Base-by-base conservation (phyloP, 2,888 invertebrate genomes). In the Petrophora chlorosata region DNA sequence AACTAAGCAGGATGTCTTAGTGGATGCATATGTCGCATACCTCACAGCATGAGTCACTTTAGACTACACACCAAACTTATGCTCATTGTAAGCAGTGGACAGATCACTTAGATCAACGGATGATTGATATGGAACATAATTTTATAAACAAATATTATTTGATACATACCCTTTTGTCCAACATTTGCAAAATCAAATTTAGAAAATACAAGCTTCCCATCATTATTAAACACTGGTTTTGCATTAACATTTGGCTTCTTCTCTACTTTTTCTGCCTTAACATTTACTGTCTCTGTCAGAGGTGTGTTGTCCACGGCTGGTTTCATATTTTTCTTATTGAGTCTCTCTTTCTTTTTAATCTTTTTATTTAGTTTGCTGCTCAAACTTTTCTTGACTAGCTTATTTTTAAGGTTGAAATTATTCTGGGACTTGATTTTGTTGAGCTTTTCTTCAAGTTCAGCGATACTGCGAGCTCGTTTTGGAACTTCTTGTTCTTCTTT, bases 161-260 rank as follows among this genome's bases (percentile, higher is more conserved):
- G 4, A 5, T 10, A 16, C 22, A 82, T 73, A 79, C 94, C 92
- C 76, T 91, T 92, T 3, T 91, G 90, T 9, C 94, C 95, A 54
- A 94, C 89, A 65, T 93, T 92, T 14, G 95, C 94, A 84, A 98
- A 97, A 78, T 98, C 97, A 81, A 98, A 96, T 87, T 98, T 98
- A 3, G 97, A 97, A 74, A 96, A 98, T 0, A 97, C 96, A 73
- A 97, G 93, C 86, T 97, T 96, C 1, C 95, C 96, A 56, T 96
- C 95, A 62, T 93, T 94, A 76, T 97, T 97, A 63, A 94, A 96
- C 10, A 96, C 92, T n/a, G 95, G 94, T 73, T 94, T 95, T 0
- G 91, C 74, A 61, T 91, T 87, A 3, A 85, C 69, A 55, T 74
- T 76, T 9, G 73, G 67, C 55, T 86, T 90, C 19, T 56, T 87